Evolutionary conservation across 2,797 vertebrate species (phyloP), one percentile per base, ranked within the genome.

Genomic region (Cryptoblepharus egeriae): DNA sequence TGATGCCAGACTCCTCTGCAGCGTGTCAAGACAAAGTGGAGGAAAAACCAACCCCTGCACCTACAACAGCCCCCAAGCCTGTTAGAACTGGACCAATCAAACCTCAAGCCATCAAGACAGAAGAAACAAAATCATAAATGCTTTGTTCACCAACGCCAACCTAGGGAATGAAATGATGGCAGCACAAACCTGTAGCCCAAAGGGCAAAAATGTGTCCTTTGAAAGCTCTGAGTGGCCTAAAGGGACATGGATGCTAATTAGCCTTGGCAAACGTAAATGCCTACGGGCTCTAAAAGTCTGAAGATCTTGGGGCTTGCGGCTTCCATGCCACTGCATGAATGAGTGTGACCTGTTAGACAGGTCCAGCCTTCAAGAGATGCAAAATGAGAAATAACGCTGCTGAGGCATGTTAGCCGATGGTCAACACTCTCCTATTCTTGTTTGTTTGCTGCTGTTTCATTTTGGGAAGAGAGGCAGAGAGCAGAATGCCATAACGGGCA

Each of bases 81-180:
- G 97, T 99, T 90, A 96, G 99, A 94, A 99, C 99, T 92, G 98
- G 99, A 95, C 99, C 98, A 93, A 99, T 99, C 90, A 99, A 99
- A 94, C 98, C 99, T 85, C 99, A 99, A 96, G 97, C 98, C 85
- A 98, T 99, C 95, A 99, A 99, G 96, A 97, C 98, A 0, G 98
- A 99, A 92, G 99, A 99, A 94, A 96, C 98, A 93, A 99, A 99
- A 95, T 99, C 95, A 65, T 96, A 96, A 90, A 92, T 84, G 82
- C 88, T 75, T 77, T 82, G 79, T 81, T 88, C 83, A 73, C 1
- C 0, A 52, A 61, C 80, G 78, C 79, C 28, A 72, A 42, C 69
- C 88, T 71, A 75, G 74, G 0, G 87, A 68, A 85, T 3, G 20
- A 78, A 86, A 65, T 78, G 65, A 82, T 87, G 90, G 90, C 90